phyloP scores from a whole-genome alignment of 2,888 invertebrate species.

The Xestia ashworthii region DNA sequence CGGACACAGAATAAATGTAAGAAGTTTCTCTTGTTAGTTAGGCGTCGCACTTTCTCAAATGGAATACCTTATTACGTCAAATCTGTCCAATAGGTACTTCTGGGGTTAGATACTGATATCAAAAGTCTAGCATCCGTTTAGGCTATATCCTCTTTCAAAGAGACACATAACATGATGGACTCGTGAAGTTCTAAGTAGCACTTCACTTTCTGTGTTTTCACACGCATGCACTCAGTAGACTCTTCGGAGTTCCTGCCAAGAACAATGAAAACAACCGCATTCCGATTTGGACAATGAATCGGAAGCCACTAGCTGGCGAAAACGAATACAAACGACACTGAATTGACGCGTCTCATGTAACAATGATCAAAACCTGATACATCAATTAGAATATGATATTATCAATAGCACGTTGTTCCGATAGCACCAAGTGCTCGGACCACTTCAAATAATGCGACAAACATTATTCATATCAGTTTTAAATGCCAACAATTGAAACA shows the following conservation, averaged over 20 bases:
- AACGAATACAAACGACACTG: slow-evolving; percentile 1
- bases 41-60: neutral
- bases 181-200: neutral
- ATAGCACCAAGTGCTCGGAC: slow-evolving; percentile 39
- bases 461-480: slow-evolving; percentile 44
- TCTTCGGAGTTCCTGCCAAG: slow-evolving; percentile 28
- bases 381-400: slow-evolving; percentile 29
- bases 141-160: neutral
- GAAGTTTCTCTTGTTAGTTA: slow-evolving; percentile 58
- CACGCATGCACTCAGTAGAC: neutral
- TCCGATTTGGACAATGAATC: slow-evolving; percentile 7
- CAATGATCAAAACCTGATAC: slow-evolving; percentile 12
- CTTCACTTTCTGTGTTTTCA: neutral
- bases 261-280: slow-evolving; percentile 18
- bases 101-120: neutral
- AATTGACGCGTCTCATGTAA: neutral
- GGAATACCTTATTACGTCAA: no score
- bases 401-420: slow-evolving; percentile 17
- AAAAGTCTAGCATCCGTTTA: neutral
- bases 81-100: neutral
- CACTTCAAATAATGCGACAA: slow-evolving; percentile 30
- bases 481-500: slow-evolving; percentile 47
- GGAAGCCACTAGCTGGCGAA: neutral
- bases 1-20: slow-evolving; percentile 94
- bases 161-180: neutral